These are phyloP conservation scores for Sphaerolaimus hirsutus DNA, from an alignment of 2,888 invertebrate genomes.

Conservation along the genomic window DNA sequence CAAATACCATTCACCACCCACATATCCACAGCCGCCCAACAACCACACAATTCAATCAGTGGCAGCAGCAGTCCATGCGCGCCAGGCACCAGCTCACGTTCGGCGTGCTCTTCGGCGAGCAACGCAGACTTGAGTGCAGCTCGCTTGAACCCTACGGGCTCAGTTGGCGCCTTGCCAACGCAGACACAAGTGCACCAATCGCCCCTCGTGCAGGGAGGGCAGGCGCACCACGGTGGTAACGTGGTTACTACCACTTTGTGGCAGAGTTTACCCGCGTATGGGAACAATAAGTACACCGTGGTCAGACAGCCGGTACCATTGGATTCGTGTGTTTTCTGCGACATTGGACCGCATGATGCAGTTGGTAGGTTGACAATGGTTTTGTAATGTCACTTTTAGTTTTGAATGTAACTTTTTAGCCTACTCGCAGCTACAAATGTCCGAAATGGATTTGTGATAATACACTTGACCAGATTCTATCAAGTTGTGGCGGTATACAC, in stretches of 20 bases:
- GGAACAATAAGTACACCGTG: constrained; percentile 29
- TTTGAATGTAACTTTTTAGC: background rate
- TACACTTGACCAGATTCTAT: constrained; percentile 32
- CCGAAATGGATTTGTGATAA: constrained; percentile 29
- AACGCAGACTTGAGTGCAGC: no score
- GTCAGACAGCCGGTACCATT: constrained; percentile 32
- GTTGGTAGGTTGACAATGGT: constrained; percentile 4
- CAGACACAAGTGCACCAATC: background rate
- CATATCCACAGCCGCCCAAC: no score
- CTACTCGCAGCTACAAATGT: background rate
- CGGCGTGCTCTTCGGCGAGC: no score
- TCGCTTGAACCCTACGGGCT: no score
- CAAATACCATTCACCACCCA: no score
- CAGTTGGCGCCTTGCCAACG: background rate
- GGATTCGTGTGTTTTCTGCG: constrained; percentile 32
- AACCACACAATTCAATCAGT: no score
- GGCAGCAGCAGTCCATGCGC: no score
- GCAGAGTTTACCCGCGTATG: constrained; percentile 8
- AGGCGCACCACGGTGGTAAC: background rate
- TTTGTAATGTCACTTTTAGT: background rate
- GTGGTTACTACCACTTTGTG: background rate
- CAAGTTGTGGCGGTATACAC: constrained; percentile 33
- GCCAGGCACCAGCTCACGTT: no score
- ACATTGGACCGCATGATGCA: constrained; percentile 26
- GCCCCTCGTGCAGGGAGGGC: background rate